Evolutionary conservation across 2,888 invertebrate species (phyloP).

Genomic region (Zaprionus obscuricornis): DNA sequence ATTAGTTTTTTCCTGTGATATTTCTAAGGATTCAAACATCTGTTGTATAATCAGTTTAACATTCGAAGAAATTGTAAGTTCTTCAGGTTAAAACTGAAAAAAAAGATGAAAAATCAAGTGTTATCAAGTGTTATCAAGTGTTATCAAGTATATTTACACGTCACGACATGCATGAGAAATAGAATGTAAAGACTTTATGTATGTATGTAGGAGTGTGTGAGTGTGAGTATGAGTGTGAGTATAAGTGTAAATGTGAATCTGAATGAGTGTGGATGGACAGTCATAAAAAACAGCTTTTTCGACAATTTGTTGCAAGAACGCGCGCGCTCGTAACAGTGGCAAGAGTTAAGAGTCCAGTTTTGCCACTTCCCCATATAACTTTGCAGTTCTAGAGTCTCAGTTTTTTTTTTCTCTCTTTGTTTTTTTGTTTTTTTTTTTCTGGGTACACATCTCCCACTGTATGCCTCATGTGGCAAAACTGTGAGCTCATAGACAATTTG

Average conservation of each 20-base stretch:
- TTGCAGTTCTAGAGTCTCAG: conserved; percentile 18
- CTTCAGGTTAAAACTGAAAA: conserved; percentile 15
- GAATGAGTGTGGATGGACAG: conserved; percentile 56
- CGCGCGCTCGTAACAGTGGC: conserved; percentile 6
- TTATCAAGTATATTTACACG: conserved; percentile 68
- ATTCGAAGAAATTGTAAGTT: conserved; percentile 18
- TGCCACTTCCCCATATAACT: conserved; percentile 6
- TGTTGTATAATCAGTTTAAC: not conserved
- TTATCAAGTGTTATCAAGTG: conserved; percentile 24
- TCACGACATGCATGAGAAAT: conserved; percentile 42
- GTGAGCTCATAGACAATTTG: conserved; percentile 70
- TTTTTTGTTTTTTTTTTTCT: conserved; percentile 18
- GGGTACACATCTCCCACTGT: not conserved
- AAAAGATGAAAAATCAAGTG: too few relatives aligned
- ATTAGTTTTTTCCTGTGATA: too few relatives aligned
- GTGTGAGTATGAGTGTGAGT: too few relatives aligned
- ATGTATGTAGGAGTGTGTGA: too few relatives aligned
- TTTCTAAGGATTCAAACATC: too few relatives aligned
- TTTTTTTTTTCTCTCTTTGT: conserved; percentile 26
- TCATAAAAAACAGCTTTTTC: conserved; percentile 61
- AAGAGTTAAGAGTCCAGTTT: conserved; percentile 1
- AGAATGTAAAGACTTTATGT: too few relatives aligned
- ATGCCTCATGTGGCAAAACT: not conserved
- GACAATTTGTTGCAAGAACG: conserved; percentile 59
- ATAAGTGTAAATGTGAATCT: conserved; percentile 13